Percentiles rank a stretch among this genome's conserved stretches.
Evolutionary conservation across 1,140 invertebrate genomes (phyloP).

Genomic region (Tetramorium alpestre): DNA sequence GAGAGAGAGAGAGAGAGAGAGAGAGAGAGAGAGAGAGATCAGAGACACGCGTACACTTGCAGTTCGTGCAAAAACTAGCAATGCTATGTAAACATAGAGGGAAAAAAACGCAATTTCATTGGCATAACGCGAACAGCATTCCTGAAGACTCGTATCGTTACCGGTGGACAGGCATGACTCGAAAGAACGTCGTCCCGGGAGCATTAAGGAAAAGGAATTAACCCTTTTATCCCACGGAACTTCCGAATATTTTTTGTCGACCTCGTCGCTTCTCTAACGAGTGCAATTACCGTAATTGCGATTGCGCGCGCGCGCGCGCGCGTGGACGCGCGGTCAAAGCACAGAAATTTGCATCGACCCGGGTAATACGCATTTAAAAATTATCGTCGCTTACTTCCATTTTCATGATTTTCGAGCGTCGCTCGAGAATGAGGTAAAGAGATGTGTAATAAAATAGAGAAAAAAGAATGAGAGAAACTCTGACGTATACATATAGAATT

Average conservation of each 20-base stretch:
- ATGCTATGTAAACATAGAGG: background rate
- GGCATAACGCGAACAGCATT: constrained; percentile 39
- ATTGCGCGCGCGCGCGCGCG: constrained; percentile 15
- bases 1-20: background rate
- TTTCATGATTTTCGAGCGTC: constrained; percentile 1
- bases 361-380: background rate
- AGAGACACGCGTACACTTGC: background rate
- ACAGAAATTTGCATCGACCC: constrained; percentile 6
- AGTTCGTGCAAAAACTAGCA: constrained; percentile 1
- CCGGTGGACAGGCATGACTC: background rate
- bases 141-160: constrained; percentile 18
- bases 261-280: constrained; percentile 19
- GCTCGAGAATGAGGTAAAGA: background rate
- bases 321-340: background rate
- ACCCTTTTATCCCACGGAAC: constrained; percentile 15
- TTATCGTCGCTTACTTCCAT: background rate
- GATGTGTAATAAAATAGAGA: background rate
- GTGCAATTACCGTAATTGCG: constrained; percentile 47
- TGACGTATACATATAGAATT: background rate
- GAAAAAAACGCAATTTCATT: constrained; percentile 17
- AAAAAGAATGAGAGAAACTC: background rate
- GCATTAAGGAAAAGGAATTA: constrained; percentile 9
- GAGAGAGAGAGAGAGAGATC: background rate
- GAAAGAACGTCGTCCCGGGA: background rate
- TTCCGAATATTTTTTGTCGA: constrained; percentile 25